Conservation (phyloP, 2,888 invertebrate species). For the Coremacera marginata region DNA sequence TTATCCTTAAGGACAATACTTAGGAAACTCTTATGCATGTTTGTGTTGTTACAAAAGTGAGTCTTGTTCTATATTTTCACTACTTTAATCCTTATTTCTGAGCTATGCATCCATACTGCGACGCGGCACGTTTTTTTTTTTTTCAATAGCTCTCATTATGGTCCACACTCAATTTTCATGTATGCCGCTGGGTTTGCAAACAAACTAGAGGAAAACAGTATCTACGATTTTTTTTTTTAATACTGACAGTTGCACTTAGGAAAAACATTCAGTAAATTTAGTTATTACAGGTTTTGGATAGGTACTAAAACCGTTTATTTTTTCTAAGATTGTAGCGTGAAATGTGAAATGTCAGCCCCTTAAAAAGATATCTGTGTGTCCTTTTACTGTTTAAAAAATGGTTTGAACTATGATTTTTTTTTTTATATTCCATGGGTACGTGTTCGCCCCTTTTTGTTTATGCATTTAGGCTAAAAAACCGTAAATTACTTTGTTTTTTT, state of each 20-base stretch:
- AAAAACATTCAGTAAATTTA: too few relatives aligned
- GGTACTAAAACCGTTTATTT: too few relatives aligned
- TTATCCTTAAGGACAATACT: slow-evolving; percentile 20
- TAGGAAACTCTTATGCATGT: slow-evolving; percentile 1
- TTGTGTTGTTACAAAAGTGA: not conserved
- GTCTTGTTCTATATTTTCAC: slow-evolving; percentile 20
- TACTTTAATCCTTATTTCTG: not conserved
- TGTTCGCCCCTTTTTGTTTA: too few relatives aligned
- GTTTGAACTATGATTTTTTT: too few relatives aligned
- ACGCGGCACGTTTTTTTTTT: not conserved
- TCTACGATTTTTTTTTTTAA: not conserved
- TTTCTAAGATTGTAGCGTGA: too few relatives aligned
- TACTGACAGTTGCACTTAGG: too few relatives aligned
- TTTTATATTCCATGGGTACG: too few relatives aligned
- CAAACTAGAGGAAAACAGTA: not conserved
- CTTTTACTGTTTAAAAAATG: too few relatives aligned
- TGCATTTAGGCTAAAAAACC: too few relatives aligned
- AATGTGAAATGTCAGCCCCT: too few relatives aligned
- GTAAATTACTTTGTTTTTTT: not conserved
- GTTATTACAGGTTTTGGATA: too few relatives aligned
- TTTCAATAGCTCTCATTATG: not conserved
- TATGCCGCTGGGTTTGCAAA: not conserved
- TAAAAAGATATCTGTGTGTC: too few relatives aligned
- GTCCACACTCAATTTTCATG: not conserved
- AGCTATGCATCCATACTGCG: not conserved